Evolutionary conservation across 2,888 invertebrate species (phyloP), one percentile per base, ranked within the genome.

Genomic region (Pocota personata): DNA sequence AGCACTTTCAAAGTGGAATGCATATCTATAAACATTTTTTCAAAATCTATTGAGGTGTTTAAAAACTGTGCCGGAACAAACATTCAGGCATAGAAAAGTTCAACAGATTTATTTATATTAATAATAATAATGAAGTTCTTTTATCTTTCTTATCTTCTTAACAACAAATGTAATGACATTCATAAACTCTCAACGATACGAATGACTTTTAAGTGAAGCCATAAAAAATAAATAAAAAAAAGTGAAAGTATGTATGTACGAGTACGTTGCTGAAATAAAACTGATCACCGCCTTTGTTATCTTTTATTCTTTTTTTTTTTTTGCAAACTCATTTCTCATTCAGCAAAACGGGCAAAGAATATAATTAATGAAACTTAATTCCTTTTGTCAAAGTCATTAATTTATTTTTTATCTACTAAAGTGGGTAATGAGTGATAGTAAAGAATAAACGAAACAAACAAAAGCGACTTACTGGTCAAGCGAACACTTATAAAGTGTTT

Each of bases 301-400:
- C 12, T 27, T 19, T 43, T 50, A 24, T 21, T 12, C 3, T 50
- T 50, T 50, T n/a, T n/a, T n/a, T n/a, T n/a, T n/a, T n/a, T n/a
- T 52, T 27, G 52, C 52, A 7, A 52, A 52, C 14, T 52, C n/a
- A 52, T 52, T 52, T 30, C 14, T n/a, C 52, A 50, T 50, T 27
- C 27, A 50, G 27, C 50, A 27, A 50, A 6, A 52, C 52, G 1
- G 5, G 0, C 27, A 27, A 14, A 27, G 14, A 46, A 48, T 8
- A 14, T 52, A 14, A 52, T 52, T 52, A 52, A 52, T 52, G 27
- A 14, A 27, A 52, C 52, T 10, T 52, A 48, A 48, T 48, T 48
- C 21, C 48, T 21, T 48, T 48, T 48, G 48, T 48, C 12, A 21
- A 10, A 10, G 19, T 21, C 48, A 10, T 46, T 46, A 50, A 27